phyloP scores from a whole-genome alignment of 2,797 vertebrate species.

The Apogon talboti region DNA sequence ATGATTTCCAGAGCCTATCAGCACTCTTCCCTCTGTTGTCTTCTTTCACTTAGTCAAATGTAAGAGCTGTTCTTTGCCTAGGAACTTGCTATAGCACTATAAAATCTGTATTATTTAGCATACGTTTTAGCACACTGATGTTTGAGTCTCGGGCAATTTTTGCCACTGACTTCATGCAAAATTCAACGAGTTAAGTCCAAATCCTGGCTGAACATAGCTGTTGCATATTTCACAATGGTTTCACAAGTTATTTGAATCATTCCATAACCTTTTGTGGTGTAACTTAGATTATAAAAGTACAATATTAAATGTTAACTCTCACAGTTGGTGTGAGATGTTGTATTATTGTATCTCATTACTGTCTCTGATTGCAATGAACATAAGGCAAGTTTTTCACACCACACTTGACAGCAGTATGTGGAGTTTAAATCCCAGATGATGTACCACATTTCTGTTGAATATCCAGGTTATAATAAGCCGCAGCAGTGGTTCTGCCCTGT shows the following conservation, averaged over 20 bases:
- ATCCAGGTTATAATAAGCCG: constrained; percentile 20
- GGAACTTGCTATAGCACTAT: constrained; percentile 44
- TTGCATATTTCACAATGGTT: constrained; percentile 67
- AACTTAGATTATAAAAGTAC: constrained; percentile 49
- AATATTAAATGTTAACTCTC: constrained; percentile 63
- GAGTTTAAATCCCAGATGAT: constrained; percentile 14
- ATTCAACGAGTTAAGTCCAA: constrained; percentile 61
- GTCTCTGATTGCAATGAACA: constrained; percentile 34
- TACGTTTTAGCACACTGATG: constrained; percentile 38
- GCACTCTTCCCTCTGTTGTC: constrained; percentile 10
- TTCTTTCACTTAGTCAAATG: constrained; percentile 39
- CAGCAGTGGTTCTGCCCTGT: constrained; percentile 25
- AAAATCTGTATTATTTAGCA: constrained; percentile 68
- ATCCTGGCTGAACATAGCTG: constrained; percentile 66
- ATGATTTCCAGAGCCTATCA: constrained; percentile 13
- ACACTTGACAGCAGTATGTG: constrained; percentile 7
- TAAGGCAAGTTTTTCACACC: constrained; percentile 16
- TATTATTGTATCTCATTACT: constrained; percentile 39
- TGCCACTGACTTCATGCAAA: constrained; percentile 62
- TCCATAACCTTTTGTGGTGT: constrained; percentile 20
- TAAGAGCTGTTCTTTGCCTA: constrained; percentile 17
- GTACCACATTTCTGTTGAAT: constrained; percentile 10
- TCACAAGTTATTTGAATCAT: constrained; percentile 58
- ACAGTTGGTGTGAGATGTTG: constrained; percentile 19
- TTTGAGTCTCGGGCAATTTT: constrained; percentile 43